Evolutionary conservation across 1,140 invertebrate genomes (phyloP).

Genomic region (Brachionus koreanus): DNA sequence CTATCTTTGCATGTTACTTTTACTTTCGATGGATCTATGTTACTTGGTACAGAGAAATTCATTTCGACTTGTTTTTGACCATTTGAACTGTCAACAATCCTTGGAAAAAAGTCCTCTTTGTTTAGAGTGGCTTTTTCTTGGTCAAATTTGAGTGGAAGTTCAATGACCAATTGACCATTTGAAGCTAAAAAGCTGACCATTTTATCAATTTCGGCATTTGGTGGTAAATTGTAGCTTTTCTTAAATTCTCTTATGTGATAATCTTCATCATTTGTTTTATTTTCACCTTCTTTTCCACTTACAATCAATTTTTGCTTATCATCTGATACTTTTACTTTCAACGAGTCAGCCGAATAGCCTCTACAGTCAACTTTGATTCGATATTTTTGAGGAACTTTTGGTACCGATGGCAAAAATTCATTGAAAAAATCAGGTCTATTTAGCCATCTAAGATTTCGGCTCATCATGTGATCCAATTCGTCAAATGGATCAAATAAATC

Average conservation of each 20-base stretch:
- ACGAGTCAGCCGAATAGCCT: no score
- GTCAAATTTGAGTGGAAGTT: constrained; percentile 28
- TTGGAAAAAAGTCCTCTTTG: not conserved
- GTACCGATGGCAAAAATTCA: not conserved
- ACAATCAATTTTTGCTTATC: no score
- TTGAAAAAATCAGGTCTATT: no score
- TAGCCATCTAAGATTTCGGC: no score
- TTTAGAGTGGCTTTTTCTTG: not conserved
- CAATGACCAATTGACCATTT: not conserved
- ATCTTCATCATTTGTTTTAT: not conserved
- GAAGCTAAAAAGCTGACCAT: constrained; percentile 30
- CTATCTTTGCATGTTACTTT: constrained; percentile 10
- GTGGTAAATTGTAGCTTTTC: constrained; percentile 6
- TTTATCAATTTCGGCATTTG: constrained; percentile 4
- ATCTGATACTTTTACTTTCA: no score
- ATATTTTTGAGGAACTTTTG: not conserved
- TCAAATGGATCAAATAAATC: no score
- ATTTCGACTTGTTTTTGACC: not conserved
- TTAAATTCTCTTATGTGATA: constrained; percentile 19
- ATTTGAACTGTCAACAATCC: not conserved
- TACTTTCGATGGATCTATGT: constrained; percentile 17
- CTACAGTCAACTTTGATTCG: not conserved
- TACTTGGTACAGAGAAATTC: not conserved
- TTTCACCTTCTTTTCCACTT: no score
- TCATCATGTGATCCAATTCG: no score